Percentiles rank a stretch among this genome's conserved stretches.
phyloP scores from a whole-genome alignment of 2,888 invertebrate genomes.

The Perizoma flavofasciatum region DNA sequence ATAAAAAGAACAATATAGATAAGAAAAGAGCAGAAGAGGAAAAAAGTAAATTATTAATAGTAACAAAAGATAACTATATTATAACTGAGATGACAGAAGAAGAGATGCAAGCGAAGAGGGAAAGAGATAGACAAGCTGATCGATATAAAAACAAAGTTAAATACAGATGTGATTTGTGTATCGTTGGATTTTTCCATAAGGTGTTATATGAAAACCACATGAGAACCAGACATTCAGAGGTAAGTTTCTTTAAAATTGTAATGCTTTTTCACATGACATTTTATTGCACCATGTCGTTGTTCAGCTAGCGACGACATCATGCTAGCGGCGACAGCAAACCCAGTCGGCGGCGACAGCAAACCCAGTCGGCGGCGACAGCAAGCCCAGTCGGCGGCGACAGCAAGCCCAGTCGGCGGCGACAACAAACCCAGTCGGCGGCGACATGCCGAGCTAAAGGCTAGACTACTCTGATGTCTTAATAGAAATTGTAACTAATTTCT shows the following conservation, averaged over 20 bases:
- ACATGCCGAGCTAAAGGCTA: no score
- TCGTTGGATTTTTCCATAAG: conserved; percentile 21
- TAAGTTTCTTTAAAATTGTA: background rate
- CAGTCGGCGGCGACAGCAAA: no score
- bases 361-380: no score
- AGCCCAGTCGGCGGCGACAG: no score
- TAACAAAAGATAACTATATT: conserved; percentile 22
- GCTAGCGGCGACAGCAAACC: no score
- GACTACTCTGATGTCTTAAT: no score
- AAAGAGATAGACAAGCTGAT: conserved; percentile 17
- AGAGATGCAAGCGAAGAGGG: conserved; percentile 18
- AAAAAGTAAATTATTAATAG: background rate
- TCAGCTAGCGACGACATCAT: no score
- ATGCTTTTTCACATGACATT: no score
- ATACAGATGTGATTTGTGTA: conserved; percentile 22
- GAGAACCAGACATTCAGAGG: conserved; percentile 23
- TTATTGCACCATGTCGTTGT: no score
- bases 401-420: no score
- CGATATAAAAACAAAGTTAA: conserved; percentile 24
- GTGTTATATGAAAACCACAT: conserved; percentile 23
- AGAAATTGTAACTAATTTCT: no score
- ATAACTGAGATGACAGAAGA: conserved; percentile 20
- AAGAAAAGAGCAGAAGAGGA: conserved; percentile 2
- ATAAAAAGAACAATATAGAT: conserved; percentile 1
- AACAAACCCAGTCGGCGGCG: no score